A percentile compares a stretch with the other conserved stretches of the same genome.
Conservation (phyloP, 92 coral and sea anemone genomes). For the Bergia sp. region DNA sequence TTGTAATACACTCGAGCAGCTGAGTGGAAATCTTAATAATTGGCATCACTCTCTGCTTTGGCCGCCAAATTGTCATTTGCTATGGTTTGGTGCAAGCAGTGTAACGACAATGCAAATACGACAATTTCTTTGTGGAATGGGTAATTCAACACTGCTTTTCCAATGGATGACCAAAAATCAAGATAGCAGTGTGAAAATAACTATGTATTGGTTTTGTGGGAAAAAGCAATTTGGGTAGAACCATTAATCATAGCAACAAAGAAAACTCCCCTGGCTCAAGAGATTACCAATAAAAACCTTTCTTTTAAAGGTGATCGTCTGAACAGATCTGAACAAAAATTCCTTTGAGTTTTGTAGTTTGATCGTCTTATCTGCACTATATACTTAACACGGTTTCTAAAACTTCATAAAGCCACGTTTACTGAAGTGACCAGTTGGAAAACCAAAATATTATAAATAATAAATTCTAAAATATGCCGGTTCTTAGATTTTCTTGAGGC, state of each 20-base stretch:
- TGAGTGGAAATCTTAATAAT: background rate
- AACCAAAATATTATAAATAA: constrained; percentile 25
- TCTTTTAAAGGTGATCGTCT: background rate
- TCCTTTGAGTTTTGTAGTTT: background rate
- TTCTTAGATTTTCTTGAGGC: constrained; percentile 7
- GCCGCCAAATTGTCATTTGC: constrained; percentile 6
- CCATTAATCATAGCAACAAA: constrained; percentile 44
- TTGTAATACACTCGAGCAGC: constrained; percentile 23
- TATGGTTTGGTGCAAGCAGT: constrained; percentile 10
- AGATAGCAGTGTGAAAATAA: constrained; percentile 27
- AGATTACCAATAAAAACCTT: constrained; percentile 7
- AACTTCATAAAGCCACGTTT: constrained; percentile 38
- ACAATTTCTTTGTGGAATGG: constrained; percentile 9
- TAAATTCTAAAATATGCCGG: constrained; percentile 17
- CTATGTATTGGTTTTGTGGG: constrained; percentile 31
- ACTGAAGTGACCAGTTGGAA: constrained; percentile 22
- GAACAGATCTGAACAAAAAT: constrained; percentile 18
- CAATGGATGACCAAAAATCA: constrained; percentile 23
- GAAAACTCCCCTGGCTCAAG: constrained; percentile 41
- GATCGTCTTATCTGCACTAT: background rate
- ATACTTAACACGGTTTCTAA: background rate
- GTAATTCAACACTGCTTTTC: background rate
- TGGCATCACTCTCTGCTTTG: constrained; percentile 7
- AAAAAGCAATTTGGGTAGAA: constrained; percentile 41
- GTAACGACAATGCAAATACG: constrained; percentile 16